phyloP scores from a whole-genome alignment of 2,888 invertebrate species.

The Chrysolina oricalcia region DNA sequence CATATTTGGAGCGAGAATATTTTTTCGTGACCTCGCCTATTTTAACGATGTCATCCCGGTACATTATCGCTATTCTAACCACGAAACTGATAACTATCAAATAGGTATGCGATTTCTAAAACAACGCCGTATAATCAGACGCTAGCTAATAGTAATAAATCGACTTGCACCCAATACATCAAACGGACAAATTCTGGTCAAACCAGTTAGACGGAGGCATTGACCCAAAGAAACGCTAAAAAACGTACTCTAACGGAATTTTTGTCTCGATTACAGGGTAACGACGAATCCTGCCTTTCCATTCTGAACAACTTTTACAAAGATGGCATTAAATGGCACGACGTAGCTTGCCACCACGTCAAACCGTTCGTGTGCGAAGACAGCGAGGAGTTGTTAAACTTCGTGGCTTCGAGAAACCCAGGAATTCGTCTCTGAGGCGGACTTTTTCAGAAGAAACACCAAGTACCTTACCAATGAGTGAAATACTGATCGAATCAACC shows the following conservation, averaged over 20 bases:
- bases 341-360: slow-evolving; percentile 89
- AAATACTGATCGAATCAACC: slow-evolving; percentile 35
- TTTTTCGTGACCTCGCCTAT: too few relatives aligned
- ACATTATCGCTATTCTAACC: background rate
- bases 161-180: background rate
- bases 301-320: slow-evolving; percentile 94
- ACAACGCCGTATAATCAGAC: background rate
- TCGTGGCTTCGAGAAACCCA: slow-evolving; percentile 91
- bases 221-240: slow-evolving; percentile 20
- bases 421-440: slow-evolving; percentile 82
- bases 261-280: slow-evolving; percentile 76
- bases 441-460: slow-evolving; percentile 31
- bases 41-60: background rate
- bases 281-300: slow-evolving; percentile 92
- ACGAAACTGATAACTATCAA: background rate
- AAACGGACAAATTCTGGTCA: slow-evolving; percentile 19
- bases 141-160: background rate
- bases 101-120: background rate
- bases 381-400: slow-evolving; percentile 91
- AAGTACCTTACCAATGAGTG: slow-evolving; percentile 42
- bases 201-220: slow-evolving; percentile 27
- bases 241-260: slow-evolving; percentile 19
- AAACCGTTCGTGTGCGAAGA: slow-evolving; percentile 94
- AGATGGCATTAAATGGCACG: slow-evolving; percentile 90
- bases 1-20: too few relatives aligned